A percentile compares a stretch with the other conserved stretches of the same genome.
Conservation (phyloP, 1,140 invertebrate species). For the Drosophila triauraria region DNA sequence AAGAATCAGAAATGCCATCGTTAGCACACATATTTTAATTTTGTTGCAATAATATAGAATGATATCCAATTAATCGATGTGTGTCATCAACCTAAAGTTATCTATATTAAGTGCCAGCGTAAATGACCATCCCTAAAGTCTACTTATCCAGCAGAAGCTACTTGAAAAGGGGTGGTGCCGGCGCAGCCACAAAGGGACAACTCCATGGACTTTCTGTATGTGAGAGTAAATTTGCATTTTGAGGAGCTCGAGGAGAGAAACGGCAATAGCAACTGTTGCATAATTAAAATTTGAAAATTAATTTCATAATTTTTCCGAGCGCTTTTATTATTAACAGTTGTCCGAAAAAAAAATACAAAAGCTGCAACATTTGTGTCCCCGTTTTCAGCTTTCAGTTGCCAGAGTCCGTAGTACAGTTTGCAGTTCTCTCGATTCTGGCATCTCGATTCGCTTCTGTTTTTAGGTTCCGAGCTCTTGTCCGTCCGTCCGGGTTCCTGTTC, state of each 20-base stretch:
- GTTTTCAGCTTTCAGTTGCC: background rate
- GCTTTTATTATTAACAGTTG: slow-evolving; percentile 72
- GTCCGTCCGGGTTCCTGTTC: slow-evolving; percentile 59
- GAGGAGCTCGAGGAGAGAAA: slow-evolving; percentile 35
- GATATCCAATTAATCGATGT: too few species aligned
- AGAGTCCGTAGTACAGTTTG: background rate
- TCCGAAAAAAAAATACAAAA: slow-evolving; percentile 59
- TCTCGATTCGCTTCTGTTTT: slow-evolving; percentile 42
- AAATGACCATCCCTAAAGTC: slow-evolving; percentile 1
- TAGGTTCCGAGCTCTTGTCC: slow-evolving; percentile 38
- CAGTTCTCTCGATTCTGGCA: slow-evolving; percentile 14
- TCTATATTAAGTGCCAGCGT: background rate
- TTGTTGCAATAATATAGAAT: too few species aligned
- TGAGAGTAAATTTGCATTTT: slow-evolving; percentile 68
- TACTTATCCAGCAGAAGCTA: background rate
- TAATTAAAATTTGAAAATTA: slow-evolving; percentile 82
- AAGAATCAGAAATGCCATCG: too few species aligned
- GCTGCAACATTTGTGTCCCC: slow-evolving; percentile 43
- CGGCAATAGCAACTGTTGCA: slow-evolving; percentile 61
- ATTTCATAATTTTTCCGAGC: slow-evolving; percentile 74
- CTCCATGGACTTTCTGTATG: slow-evolving; percentile 21
- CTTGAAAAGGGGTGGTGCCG: background rate
- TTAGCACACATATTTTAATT: too few species aligned
- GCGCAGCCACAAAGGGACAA: slow-evolving; percentile 33
- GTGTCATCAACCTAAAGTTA: background rate